Evolutionary conservation across 1,140 invertebrate genomes (phyloP).

Genomic region (Panonychus citri): DNA sequence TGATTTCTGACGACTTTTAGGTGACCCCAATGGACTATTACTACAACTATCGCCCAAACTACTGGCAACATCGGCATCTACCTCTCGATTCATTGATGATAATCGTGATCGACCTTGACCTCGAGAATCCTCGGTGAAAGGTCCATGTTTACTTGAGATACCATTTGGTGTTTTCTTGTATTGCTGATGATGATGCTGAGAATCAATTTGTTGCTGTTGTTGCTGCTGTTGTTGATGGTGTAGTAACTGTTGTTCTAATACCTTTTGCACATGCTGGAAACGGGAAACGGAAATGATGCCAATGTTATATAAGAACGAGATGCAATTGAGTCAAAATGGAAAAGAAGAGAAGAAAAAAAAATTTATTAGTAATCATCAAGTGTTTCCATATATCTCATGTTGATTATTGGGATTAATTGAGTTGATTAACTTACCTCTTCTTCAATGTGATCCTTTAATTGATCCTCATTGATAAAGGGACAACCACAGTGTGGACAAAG

Average conservation of each 20-base stretch:
- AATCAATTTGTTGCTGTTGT: conserved; percentile 11
- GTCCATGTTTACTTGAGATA: no score
- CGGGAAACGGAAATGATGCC: conserved; percentile 17
- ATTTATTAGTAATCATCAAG: neutral
- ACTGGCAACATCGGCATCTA: neutral
- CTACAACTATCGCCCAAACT: neutral
- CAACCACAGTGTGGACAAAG: conserved; percentile 16
- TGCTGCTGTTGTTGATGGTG: conserved; percentile 9
- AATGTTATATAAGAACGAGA: conserved; percentile 2
- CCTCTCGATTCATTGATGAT: neutral
- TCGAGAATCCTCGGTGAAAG: no score
- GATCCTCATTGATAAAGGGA: conserved; percentile 15
- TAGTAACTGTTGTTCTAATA: conserved; percentile 15
- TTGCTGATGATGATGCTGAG: neutral
- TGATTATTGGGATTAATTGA: neutral
- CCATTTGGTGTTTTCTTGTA: neutral
- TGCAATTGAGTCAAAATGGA: neutral
- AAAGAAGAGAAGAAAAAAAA: neutral
- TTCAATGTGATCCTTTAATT: conserved; percentile 18
- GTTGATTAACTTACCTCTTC: conserved; percentile 12
- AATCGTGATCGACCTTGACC: neutral
- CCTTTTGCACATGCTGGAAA: conserved; percentile 18
- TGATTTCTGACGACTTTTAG: no score
- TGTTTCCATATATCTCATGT: neutral
- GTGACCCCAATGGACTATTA: neutral